phyloP scores from a whole-genome alignment of 2,113 vertebrate genomes.

The Syngnathus scovelli region DNA sequence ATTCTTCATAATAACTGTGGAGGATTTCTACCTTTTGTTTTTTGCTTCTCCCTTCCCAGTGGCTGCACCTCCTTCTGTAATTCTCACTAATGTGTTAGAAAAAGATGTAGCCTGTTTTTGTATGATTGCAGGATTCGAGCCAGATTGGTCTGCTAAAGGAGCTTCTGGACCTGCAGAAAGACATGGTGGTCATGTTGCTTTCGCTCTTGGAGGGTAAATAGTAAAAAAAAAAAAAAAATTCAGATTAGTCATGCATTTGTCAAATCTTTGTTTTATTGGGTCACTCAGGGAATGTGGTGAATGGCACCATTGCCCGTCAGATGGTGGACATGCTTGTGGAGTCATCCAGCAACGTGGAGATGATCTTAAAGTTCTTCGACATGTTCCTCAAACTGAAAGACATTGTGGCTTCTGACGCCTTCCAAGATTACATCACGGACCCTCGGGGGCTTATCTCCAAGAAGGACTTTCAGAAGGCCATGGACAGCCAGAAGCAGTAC shows the following conservation, averaged over 20 bases:
- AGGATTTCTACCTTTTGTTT: slow-evolving; percentile 28
- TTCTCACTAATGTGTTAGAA: slow-evolving; percentile 7
- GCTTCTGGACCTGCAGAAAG: slow-evolving; percentile 92
- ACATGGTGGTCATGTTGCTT: slow-evolving; percentile 97
- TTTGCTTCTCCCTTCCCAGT: slow-evolving; percentile 23
- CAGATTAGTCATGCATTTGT: not conserved
- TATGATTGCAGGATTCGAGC: slow-evolving; percentile 81
- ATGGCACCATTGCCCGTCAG: slow-evolving; percentile 92
- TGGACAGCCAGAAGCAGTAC: slow-evolving; percentile 98
- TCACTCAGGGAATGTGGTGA: slow-evolving; percentile 86
- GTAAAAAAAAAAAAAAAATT: too few species aligned
- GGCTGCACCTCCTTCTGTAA: slow-evolving; percentile 28
- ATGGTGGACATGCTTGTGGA: slow-evolving; percentile 99
- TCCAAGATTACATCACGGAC: slow-evolving; percentile 86
- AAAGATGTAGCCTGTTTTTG: slow-evolving; percentile 1
- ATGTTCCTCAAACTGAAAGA: slow-evolving; percentile 98
- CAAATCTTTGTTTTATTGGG: slow-evolving; percentile 7
- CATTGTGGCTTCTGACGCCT: slow-evolving; percentile 90
- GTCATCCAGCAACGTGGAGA: slow-evolving; percentile 95
- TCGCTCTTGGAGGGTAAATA: slow-evolving; percentile 83
- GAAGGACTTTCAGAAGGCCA: slow-evolving; percentile 97
- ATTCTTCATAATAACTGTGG: slow-evolving; percentile 26
- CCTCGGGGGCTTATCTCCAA: slow-evolving; percentile 92
- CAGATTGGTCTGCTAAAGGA: slow-evolving; percentile 92
- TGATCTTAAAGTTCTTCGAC: slow-evolving; percentile 98